Conservation (phyloP, 2,797 vertebrate genomes). For the Gobio occitaniae region DNA sequence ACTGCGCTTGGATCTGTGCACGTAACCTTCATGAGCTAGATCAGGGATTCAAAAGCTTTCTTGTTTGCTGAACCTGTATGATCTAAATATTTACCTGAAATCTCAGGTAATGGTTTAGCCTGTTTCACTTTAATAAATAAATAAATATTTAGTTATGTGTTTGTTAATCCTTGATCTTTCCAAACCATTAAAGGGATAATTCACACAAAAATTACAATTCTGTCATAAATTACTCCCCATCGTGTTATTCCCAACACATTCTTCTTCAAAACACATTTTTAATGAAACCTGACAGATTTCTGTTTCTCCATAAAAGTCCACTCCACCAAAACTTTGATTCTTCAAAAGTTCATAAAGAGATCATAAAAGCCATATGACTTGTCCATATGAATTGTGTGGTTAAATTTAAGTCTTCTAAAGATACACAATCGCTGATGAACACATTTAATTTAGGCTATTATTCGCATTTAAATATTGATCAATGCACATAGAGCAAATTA, state of each 20-base stretch:
- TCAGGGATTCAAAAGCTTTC: not conserved
- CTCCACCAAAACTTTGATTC: not conserved
- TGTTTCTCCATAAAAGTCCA: not conserved
- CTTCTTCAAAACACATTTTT: not conserved
- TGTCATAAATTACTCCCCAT: not conserved
- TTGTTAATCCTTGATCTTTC: not conserved
- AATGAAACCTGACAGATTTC: not conserved
- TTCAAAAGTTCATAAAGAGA: not conserved
- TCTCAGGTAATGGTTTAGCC: not conserved
- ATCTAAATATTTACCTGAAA: not conserved
- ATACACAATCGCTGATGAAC: not conserved
- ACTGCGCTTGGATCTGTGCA: not conserved
- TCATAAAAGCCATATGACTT: not conserved
- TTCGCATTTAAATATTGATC: not conserved
- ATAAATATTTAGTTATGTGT: not conserved
- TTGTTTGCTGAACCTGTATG: not conserved
- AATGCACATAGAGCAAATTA: not conserved
- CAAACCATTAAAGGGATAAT: not conserved
- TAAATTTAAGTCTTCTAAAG: not conserved
- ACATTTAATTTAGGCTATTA: not conserved
- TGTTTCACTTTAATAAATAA: not conserved
- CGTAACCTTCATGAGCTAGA: not conserved
- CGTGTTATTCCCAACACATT: not conserved
- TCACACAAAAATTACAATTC: not conserved
- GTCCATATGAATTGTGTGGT: not conserved